Conservation (phyloP, 1,140 invertebrate genomes). For the Araneus ventricosus region DNA sequence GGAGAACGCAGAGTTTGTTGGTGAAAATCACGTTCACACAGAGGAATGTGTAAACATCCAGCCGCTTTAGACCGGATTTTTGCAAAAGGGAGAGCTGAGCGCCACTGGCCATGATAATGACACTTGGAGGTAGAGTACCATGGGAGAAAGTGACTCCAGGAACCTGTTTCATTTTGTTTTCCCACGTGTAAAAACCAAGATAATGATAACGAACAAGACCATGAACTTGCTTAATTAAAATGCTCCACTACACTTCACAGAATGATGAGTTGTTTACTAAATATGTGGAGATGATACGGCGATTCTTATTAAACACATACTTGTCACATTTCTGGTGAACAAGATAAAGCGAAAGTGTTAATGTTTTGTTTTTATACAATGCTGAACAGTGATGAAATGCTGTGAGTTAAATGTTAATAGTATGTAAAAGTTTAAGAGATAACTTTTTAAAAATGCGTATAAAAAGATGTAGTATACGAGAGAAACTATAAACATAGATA, state of each 20-base stretch:
- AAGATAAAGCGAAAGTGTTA: no score
- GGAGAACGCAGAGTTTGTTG: neutral
- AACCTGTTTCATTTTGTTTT: neutral
- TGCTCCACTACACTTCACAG: neutral
- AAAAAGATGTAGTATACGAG: no score
- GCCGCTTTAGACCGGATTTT: slow-evolving; percentile 34
- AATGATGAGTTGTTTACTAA: neutral
- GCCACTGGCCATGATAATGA: slow-evolving; percentile 13
- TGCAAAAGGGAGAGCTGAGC: neutral
- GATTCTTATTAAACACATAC: neutral
- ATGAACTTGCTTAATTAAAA: neutral
- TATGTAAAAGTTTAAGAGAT: no score
- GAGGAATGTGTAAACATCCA: slow-evolving; percentile 43
- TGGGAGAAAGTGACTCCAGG: neutral
- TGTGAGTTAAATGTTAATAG: no score
- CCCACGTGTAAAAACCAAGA: neutral
- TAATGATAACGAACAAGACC: neutral
- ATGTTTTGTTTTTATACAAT: no score
- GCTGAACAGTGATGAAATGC: no score
- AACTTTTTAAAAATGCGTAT: no score
- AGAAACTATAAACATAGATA: no score
- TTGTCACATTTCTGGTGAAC: neutral
- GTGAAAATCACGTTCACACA: slow-evolving; percentile 20
- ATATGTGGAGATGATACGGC: neutral
- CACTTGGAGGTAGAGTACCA: neutral